Base-by-base conservation (phyloP, 2,797 vertebrate genomes). In the Pseudochaenichthys georgianus region DNA sequence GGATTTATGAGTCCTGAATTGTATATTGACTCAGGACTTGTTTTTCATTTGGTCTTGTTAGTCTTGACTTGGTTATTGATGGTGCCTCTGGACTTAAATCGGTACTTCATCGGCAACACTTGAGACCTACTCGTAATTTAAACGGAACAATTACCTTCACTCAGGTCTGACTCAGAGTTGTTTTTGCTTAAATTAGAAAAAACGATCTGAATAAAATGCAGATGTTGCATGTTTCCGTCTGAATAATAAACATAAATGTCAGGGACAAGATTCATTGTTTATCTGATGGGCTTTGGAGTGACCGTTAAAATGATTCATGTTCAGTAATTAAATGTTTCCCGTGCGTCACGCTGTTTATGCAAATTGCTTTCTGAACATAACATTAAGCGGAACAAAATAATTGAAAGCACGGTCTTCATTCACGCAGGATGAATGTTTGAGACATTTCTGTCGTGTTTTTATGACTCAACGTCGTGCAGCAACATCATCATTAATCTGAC, bases 401-500 rank as follows among this genome's bases (percentile, higher is more conserved):
- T 60, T 19, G n/a, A 19, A 31, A 34, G 3, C 9, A 43, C 1
- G 9, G 6, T 38, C 46, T 16, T 46, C 21, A 28, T 28, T 47
- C 41, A 53, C 11, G 1, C 17, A 9, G 34, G 58, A 67, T 45
- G 60, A 72, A 80, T 60, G 62, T 42, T 42, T 57, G 57, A 78
- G 31, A 48, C 34, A 10, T 23, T 9, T 47, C 61, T 57, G 23
- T 63, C 31, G 11, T 34, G 43, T 50, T 61, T 73, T 62, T n/a
- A 43, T 60, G 21, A 63, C 17, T 58, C 19, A 9, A 9, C 16
- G 45, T 46, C 23, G 42, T 15, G 23, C 51, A 34, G 34, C 67
- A 61, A 82, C 60, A 57, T 64, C 28, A 3, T 34, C 64, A 38
- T 72, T 74, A 70, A 67, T 73, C 34, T 67, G 77, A 87, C 63